These are phyloP conservation scores for Sinocyclocheilus grahami DNA, from an alignment of 2,113 vertebrate species.

Conservation along the genomic window DNA sequence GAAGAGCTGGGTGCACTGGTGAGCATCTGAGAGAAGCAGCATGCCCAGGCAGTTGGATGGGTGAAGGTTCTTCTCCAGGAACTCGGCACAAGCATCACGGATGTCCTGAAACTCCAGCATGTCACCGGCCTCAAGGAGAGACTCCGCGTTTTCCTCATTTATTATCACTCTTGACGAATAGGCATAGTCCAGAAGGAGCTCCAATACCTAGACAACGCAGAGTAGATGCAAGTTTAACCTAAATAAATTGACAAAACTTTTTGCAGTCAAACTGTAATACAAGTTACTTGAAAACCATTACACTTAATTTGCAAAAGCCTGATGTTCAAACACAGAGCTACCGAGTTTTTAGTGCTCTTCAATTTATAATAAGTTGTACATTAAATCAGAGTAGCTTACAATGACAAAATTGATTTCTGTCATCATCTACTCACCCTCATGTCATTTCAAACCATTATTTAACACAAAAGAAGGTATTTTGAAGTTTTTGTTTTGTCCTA, in stretches of 20 bases:
- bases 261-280: not conserved
- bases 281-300: not conserved
- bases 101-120: conserved; percentile 88
- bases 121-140: conserved; percentile 82
- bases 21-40: conserved; percentile 81
- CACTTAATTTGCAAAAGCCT: conserved; percentile 1
- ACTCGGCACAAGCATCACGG: conserved; percentile 83
- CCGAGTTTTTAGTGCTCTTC: not conserved
- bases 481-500: not conserved
- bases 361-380: not conserved
- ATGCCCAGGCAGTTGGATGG: conserved; percentile 83
- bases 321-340: not conserved
- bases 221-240: conserved; percentile 2
- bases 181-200: conserved; percentile 83
- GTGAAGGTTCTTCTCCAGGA: conserved; percentile 82
- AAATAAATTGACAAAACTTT: not conserved
- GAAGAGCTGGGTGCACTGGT: conserved; percentile 80
- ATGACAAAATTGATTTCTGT: not conserved
- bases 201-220: conserved; percentile 69
- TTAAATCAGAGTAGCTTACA: not conserved
- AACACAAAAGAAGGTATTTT: not conserved
- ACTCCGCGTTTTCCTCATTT: conserved; percentile 85
- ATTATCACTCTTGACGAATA: conserved; percentile 83
- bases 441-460: not conserved
- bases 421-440: not conserved